Evolutionary conservation across 2,888 invertebrate genomes (phyloP), one percentile per base, ranked within the genome.

Genomic region (Volucella bombylans): DNA sequence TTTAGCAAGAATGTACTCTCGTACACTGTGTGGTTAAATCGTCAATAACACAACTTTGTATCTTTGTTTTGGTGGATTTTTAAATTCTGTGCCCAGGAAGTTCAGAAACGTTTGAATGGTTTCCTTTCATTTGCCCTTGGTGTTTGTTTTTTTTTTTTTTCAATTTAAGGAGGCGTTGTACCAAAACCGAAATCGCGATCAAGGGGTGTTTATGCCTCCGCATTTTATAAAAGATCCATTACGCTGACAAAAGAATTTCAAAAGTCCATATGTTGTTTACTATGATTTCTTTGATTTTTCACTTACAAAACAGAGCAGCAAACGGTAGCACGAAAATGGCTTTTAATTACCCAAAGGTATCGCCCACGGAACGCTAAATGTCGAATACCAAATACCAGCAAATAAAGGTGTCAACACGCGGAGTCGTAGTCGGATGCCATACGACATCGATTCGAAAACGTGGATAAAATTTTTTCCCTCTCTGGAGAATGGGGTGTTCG

Each of bases 381-480:
- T 18, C 31, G 31, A 31, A 31, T 31, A 31, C 31, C 1, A 6
- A 45, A 59, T 71, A n/a, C 18, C 18, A 50, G 52, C 61, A 39
- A 64, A 81, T 69, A 69, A 76, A 76, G 57, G 68, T 69, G 81
- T 81, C 76, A 81, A 69, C 69, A 76, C 69, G 64, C 50, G 43
- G 41, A 50, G 10, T 8, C n/a, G 55, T 39, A 38, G 4, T 31
- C 31, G 4, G 14, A 62, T 68, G 15, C 54, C 54, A 2, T 31
- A 55, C 31, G 54, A 68, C 54, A 68, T 52, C 65, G 52, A 54
- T 54, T n/a, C 23, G 8, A 15, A 41, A n/a, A 64, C 9, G 39
- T 8, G 39, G 15, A 49, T 4, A 41, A 39, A 12, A 15, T 8
- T 11, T 39, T 10, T 39, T 18, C 15, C 2, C 2, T 59, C 1